These are phyloP conservation scores for Onychorhynchus coronatus DNA, from an alignment of 2,113 vertebrate genomes.

Conservation along the genomic window DNA sequence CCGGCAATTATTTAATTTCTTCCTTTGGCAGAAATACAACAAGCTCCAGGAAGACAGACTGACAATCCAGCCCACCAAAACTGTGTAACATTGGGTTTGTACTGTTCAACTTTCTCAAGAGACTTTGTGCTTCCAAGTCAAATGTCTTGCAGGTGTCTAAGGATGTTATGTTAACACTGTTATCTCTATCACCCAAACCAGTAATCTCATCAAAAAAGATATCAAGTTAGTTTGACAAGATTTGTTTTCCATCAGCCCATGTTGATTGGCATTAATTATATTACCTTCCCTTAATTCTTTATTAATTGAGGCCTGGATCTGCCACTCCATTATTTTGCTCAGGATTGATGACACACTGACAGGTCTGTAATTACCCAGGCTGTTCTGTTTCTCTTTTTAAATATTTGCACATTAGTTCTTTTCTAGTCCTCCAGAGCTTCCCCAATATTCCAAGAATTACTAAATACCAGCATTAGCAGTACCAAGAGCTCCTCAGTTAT, in stretches of 20 bases:
- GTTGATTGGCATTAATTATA: conserved; percentile 66
- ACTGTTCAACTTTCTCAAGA: not conserved
- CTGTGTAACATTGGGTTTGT: not conserved
- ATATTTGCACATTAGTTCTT: conserved; percentile 62
- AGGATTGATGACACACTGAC: conserved; percentile 57
- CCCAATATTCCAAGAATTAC: not conserved
- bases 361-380: conserved; percentile 56
- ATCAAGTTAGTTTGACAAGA: conserved; percentile 58
- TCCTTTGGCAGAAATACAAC: not conserved
- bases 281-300: conserved; percentile 63
- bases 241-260: conserved; percentile 48
- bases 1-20: not conserved
- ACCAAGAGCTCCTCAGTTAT: not conserved
- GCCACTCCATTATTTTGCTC: conserved; percentile 47
- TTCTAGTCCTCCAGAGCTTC: conserved; percentile 14
- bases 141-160: conserved; percentile 10
- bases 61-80: not conserved
- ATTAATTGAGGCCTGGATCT: conserved; percentile 66
- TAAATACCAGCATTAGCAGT: not conserved
- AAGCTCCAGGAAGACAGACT: not conserved
- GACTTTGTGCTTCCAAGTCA: conserved; percentile 19
- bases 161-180: conserved; percentile 13
- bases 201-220: conserved; percentile 63
- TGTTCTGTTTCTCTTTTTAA: conserved; percentile 59
- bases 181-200: conserved; percentile 44